A percentile compares a stretch with the other conserved stretches of the same genome.
Evolutionary conservation across 2,113 vertebrate species (phyloP).

Genomic region (Upupa epops): DNA sequence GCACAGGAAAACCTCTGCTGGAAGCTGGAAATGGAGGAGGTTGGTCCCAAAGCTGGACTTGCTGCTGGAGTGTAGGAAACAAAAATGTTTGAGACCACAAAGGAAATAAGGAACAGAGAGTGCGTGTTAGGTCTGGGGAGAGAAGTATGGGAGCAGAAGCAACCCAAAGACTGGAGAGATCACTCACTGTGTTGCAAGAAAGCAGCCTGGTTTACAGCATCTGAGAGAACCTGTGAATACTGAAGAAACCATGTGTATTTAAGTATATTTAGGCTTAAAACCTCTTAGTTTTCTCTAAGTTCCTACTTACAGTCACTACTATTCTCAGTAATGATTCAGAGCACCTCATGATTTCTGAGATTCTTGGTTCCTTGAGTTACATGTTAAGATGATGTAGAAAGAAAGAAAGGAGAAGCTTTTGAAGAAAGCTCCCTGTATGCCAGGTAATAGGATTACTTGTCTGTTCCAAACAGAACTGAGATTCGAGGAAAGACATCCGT

Average conservation of each 20-base stretch:
- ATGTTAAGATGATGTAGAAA: neutral
- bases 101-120: neutral
- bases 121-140: accelerated
- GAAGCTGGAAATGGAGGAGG: neutral
- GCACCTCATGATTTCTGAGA: neutral
- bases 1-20: neutral
- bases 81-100: neutral
- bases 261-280: neutral
- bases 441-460: neutral
- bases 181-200: neutral
- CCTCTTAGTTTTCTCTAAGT: neutral
- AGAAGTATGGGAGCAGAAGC: neutral
- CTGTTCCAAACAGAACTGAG: neutral
- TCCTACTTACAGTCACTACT: neutral
- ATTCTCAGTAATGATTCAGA: neutral
- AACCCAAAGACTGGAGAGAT: neutral
- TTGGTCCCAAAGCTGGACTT: neutral
- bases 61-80: neutral
- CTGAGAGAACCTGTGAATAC: neutral
- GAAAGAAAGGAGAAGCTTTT: neutral
- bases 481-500: neutral
- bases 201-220: neutral
- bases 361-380: neutral
- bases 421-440: neutral
- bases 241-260: neutral